Evolutionary conservation across 1,140 invertebrate species (phyloP).

Genomic region (Proctacanthus coquilletti): DNA sequence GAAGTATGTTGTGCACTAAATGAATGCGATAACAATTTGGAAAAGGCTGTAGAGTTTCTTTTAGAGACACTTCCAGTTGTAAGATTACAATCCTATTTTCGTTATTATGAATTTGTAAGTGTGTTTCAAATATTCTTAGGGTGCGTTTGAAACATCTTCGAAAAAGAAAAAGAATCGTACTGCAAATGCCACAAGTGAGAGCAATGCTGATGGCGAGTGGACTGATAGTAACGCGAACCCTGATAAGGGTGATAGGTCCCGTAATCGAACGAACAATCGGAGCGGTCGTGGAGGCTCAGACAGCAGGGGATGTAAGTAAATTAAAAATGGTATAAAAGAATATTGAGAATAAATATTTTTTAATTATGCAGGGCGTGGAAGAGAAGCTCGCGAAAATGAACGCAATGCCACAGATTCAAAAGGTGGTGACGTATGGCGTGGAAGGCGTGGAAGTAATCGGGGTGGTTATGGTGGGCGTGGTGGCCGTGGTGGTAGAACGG

Average conservation of each 20-base stretch:
- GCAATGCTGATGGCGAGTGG: constrained; percentile 30
- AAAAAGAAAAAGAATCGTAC: constrained; percentile 76
- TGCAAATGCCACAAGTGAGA: constrained; percentile 32
- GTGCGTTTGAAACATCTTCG: constrained; percentile 60
- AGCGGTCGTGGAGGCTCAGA: constrained; percentile 33
- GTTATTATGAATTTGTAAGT: constrained; percentile 1
- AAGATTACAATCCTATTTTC: constrained; percentile 10
- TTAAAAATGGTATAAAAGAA: not conserved
- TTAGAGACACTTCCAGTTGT: constrained; percentile 49
- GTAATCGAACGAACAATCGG: constrained; percentile 29
- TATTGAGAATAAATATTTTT: not conserved
- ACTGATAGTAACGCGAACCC: constrained; percentile 31
- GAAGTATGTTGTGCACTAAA: constrained; percentile 69
- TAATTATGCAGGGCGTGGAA: constrained; percentile 21
- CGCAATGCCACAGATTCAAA: constrained; percentile 28
- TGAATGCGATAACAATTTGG: constrained; percentile 63
- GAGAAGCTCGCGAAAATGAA: constrained; percentile 28
- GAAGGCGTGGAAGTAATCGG: constrained; percentile 36
- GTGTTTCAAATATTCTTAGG: constrained; percentile 26
- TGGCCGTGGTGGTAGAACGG: constrained; percentile 37
- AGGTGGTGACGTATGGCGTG: constrained; percentile 32
- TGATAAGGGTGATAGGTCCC: constrained; percentile 30
- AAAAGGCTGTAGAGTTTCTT: constrained; percentile 57
- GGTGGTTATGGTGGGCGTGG: constrained; percentile 38
- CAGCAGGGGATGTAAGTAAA: constrained; percentile 29